Evolutionary conservation across 23 tunicate species (phyloP), one percentile per base, ranked within the genome.

Genomic region (Oikopleura dioica): DNA sequence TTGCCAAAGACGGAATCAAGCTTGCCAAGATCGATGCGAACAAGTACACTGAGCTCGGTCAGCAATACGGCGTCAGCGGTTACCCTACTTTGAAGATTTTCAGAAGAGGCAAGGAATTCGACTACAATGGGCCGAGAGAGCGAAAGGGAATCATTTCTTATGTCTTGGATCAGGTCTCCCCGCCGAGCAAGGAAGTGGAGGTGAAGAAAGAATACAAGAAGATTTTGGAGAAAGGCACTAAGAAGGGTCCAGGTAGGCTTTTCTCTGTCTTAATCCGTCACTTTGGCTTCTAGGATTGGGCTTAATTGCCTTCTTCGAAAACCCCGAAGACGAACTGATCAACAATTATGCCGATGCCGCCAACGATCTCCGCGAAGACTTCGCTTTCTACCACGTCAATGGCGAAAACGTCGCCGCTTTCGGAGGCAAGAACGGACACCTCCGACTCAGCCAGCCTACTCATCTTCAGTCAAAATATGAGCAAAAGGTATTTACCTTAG

Each of bases 1-100:
- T 89, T 35, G 82, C 82, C 37, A 83, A 76, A 30, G 68, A 35
- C 0, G 88, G 81, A 37, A 81, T 94, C 24, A 81, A 77, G 23
- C 80, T 94, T 35, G 99, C 99, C 0, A 94, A 94, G 63, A 88
- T 94, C 26, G 99, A 94, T 80, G 99, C 99, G 0, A 94, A 95
- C 23, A 85, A 79, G 2, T 88, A 94, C 75, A 58, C 80, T 30
- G 59, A 63, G 4, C 78, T 94, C 1, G 99, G 78, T 0, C 35
- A 28, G 2, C 67, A 80, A 36, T 94, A 51, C 69, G 99, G 81
- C 59, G 86, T 94, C 33, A 80, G 80, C 69, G 99, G 99, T 0
- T 94, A 94, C 59, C 99, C 99, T 1, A 94, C 99, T 1, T 36
- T 94, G 51, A 94, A 94, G 59, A 50, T 94, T 35, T 94, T 94